Base-by-base conservation (phyloP, 2,888 invertebrate species). In the Holacanthella duospinosa region DNA sequence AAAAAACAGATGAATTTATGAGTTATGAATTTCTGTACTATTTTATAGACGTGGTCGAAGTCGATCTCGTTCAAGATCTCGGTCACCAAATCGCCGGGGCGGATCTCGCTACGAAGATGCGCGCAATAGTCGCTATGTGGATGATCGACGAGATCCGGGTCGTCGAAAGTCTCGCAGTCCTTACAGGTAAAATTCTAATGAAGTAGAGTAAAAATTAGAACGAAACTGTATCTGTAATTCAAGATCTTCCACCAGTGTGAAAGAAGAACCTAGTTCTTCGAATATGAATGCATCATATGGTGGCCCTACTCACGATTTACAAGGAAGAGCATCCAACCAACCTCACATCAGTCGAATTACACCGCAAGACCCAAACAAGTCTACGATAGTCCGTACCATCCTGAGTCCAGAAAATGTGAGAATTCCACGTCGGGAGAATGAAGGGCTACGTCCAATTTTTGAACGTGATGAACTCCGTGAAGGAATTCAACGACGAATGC, bases 381-480 rank as follows among this genome's bases (percentile, higher is more conserved):
- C 6, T 16, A 48, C 48, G 27, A 72, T 72, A 43, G 68, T 69
- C 12, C 64, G 72, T 29, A 63, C 64, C 9, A 71, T 72, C 43
- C 44, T 70, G 16, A 66, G 68, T 66, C 67, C 71, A 1, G 69
- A 71, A 25, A 68, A 68, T 54, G 71, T 72, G 0, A 71, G 65
- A 55, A 71, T 72, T 43, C 72, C 72, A 1, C 44, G 72, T 44
- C 60, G 72, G 3, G 54, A 65, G 2, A 61, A 62, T 24, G 72
- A 72, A 66, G 72, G 72, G 2, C 59, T 64, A 12, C 64, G 66
- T 21, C 68, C 70, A 21, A 70, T 72, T 36, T 72, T 72, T 64
- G 72, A 71, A n/a, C 59, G 72, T 25, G 68, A 66, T 9, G 72
- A 72, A 55, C 62, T 72, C 16, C 60, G 67, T 12, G 72, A 72